Evolutionary conservation across 2,888 invertebrate species (phyloP), one percentile per base, ranked within the genome.

Genomic region (Drosophila flavopinicola): DNA sequence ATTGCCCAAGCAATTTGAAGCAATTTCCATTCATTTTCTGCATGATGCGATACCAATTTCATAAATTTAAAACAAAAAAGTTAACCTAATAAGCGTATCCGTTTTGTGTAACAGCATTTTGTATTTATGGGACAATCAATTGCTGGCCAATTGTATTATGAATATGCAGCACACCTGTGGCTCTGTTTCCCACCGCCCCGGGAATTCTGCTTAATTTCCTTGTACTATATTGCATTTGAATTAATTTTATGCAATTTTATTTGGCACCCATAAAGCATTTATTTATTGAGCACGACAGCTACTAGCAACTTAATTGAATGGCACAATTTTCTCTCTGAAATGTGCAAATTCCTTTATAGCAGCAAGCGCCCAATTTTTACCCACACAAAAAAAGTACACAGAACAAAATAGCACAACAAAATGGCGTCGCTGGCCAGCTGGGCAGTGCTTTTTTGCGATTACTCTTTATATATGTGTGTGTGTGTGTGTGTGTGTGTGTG

Each of bases 271-370:
- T 71, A 59, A 57, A 53, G 48, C 52, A 71, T 56, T 66, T 60
- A 66, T 66, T 57, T 52, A 44, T 52, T 41, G 25, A 38, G 42
- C 61, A 39, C 48, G 51, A 44, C 44, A 61, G 65, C 64, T 47
- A 24, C 25, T 45, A 60, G 51, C 66, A 63, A 73, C 73, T 72
- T 66, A 76, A 79, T 77, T 65, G 78, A 80, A 77, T 70, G 65
- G 39, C 69, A 61, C 58, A 77, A 61, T 74, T 61, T 66, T 58
- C 60, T 57, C 56, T 35, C 30, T 42, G 60, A 61, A 79, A 64
- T 63, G 53, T 49, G 68, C 30, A 61, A 79, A 75, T 49, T 45
- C 37, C 42, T 39, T 20, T n/a, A 41, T 9, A 11, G 6, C 9
- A 6, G 5, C 2, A 2, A n/a, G n/a, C 17, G n/a, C 1, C 6